These are phyloP conservation scores for Holocentrus rufus DNA, from an alignment of 2,797 vertebrate genomes.

Conservation along the genomic window DNA sequence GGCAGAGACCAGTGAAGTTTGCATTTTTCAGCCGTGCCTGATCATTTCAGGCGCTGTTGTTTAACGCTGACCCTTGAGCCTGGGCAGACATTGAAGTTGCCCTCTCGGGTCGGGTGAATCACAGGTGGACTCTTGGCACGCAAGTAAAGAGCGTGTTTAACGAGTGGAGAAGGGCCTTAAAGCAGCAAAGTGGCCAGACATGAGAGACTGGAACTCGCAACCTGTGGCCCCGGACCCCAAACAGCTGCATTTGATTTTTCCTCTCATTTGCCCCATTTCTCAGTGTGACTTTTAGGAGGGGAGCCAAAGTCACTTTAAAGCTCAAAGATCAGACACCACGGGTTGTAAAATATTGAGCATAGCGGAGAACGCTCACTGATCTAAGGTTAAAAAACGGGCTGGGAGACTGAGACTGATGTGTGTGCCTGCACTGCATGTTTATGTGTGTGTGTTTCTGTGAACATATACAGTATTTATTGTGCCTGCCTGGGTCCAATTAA, in stretches of 20 bases:
- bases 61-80: slow-evolving; percentile 40
- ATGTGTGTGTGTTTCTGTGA: slow-evolving; percentile 1
- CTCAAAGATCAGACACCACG: slow-evolving; percentile 37
- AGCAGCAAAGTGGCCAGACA: slow-evolving; percentile 53
- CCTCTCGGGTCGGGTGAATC: slow-evolving; percentile 51
- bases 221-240: slow-evolving; percentile 48
- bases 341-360: slow-evolving; percentile 44
- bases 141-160: slow-evolving; percentile 66
- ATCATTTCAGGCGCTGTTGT: slow-evolving; percentile 32
- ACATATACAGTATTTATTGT: slow-evolving; percentile 5
- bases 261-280: slow-evolving; percentile 65
- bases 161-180: slow-evolving; percentile 56
- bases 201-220: slow-evolving; percentile 50
- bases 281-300: slow-evolving; percentile 56
- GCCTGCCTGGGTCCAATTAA: neutral
- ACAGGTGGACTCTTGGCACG: slow-evolving; percentile 64
- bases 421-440: neutral
- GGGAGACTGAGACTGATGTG: slow-evolving; percentile 6
- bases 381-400: neutral
- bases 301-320: slow-evolving; percentile 43
- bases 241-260: slow-evolving; percentile 73
- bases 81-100: slow-evolving; percentile 47
- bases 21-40: slow-evolving; percentile 19
- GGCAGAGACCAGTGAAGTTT: slow-evolving; percentile 23
- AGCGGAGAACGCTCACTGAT: slow-evolving; percentile 15